Evolutionary conservation across 2,888 invertebrate species (phyloP).

Genomic region (Tenthredo scrophulariae): DNA sequence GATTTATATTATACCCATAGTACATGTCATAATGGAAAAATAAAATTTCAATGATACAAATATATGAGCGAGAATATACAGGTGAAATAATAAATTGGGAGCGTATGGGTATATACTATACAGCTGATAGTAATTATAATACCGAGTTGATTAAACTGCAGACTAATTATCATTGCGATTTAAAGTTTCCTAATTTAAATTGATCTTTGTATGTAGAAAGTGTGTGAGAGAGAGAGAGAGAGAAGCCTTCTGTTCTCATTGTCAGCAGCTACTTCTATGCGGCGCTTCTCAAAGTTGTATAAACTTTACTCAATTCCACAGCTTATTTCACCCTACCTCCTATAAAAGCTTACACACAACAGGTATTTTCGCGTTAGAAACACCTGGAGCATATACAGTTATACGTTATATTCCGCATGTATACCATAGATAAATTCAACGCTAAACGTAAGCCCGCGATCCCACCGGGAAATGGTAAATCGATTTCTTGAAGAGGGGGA

Average conservation of each 20-base stretch:
- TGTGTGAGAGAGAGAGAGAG: not conserved
- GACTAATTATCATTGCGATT: constrained; percentile 30
- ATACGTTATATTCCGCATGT: not conserved
- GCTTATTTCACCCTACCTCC: constrained; percentile 21
- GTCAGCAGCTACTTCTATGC: constrained; percentile 24
- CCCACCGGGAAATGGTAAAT: not conserved
- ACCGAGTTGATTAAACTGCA: constrained; percentile 9
- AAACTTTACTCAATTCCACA: constrained; percentile 33
- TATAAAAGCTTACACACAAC: not conserved
- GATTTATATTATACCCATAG: not conserved
- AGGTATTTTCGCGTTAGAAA: not conserved
- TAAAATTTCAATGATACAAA: not conserved
- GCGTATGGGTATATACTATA: too few relatives aligned
- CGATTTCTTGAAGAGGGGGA: not conserved
- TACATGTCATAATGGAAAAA: not conserved
- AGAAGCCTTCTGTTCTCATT: not conserved
- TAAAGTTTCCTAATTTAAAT: constrained; percentile 38
- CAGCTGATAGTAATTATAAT: not conserved
- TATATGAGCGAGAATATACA: not conserved
- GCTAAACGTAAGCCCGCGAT: too few relatives aligned
- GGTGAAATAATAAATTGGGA: not conserved
- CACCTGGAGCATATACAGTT: not conserved
- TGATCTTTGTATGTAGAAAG: not conserved
- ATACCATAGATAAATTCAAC: not conserved
- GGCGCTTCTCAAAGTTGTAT: not conserved